Evolutionary conservation across 2,797 vertebrate species (phyloP), one percentile per base, ranked within the genome.

Genomic region (Hyperoplus lanceolatus): DNA sequence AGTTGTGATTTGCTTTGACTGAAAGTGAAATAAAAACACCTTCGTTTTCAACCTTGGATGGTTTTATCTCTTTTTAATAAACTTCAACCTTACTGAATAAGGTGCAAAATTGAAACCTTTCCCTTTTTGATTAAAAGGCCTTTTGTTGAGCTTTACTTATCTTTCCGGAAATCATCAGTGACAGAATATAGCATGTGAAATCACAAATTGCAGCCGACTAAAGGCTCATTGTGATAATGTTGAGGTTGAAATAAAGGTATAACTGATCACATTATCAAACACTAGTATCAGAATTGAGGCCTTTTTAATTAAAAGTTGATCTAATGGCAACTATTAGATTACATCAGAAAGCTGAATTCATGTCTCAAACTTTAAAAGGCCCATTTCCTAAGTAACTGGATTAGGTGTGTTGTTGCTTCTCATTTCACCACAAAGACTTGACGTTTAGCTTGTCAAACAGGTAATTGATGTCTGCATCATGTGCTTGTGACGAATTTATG

Each of bases 21-120:
- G n/a, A 2, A 77, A 79, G 42, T 73, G 0, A 36, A 90, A 86
- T 87, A 89, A 90, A 92, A 43, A 1, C 3, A 4, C 55, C 41
- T 67, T 62, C 70, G 67, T 62, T 75, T 81, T 77, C 11, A 15
- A 68, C 15, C 0, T 50, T 21, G 1, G 7, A 3, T 16, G 9
- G 43, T 0, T 12, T 65, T 75, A 18, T 15, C 79, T 80, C 5
- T 48, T 77, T 43, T 64, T 42, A 16, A 78, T 42, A 14, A 54
- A 48, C 43, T 50, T 8, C 14, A n/a, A 65, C 42, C 8, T 62
- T 53, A 46, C 12, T 56, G 6, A n/a, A 54, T 10, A 3, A 65
- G 16, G 29, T 66, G 42, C 0, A 15, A 58, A 70, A 51, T 11
- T 18, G 8, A 66, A 48, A 48, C 64, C 39, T 73, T 62, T n/a